Base-by-base conservation (phyloP, 2,113 vertebrate species). In the Struthio camelus region DNA sequence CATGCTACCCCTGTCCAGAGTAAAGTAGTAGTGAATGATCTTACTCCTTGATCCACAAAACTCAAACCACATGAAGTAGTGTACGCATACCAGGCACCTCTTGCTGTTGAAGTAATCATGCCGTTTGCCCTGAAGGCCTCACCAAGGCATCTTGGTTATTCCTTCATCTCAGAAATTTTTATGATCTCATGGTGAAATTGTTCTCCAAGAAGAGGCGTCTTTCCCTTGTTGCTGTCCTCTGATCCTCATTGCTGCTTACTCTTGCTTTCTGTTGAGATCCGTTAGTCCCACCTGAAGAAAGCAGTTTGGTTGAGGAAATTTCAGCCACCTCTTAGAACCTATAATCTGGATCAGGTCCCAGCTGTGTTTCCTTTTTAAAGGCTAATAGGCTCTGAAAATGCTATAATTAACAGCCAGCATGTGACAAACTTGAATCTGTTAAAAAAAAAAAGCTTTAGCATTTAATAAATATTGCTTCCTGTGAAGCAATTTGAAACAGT, bases 191-290 rank as follows among this genome's bases (percentile, higher is more conserved):
- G 16, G 10, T 73, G 81, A 56, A 65, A 51, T 59, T 71, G 24
- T 22, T 89, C 89, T 72, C 42, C 30, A 53, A 18, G n/a, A 20
- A 40, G 20, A 69, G 38, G 3, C 25, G 6, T 23, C 25, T 40
- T 65, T 38, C 36, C 38, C 15, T 36, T 32, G 1, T 32, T 59
- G n/a, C 62, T 76, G 85, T 73, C 18, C 7, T 3, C 38, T 56
- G 30, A 30, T 84, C 20, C 11, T 17, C 22, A 1, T 44, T 90
- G 62, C 19, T 87, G 36, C 3, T 67, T 76, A 78, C 38, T 30
- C 23, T 44, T 88, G 34, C 27, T 56, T 80, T 44, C 36, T 18
- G 9, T 50, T 0, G 0, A 34, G 59, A 91, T 71, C 24, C 34
- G 61, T 30, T 62, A 48, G 25, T 44, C 34, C 23, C 20, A 53